A percentile compares a stretch with the other conserved stretches of the same genome.
Evolutionary conservation across 2,888 invertebrate genomes (phyloP).

Genomic region (Meiosimyza decipiens): DNA sequence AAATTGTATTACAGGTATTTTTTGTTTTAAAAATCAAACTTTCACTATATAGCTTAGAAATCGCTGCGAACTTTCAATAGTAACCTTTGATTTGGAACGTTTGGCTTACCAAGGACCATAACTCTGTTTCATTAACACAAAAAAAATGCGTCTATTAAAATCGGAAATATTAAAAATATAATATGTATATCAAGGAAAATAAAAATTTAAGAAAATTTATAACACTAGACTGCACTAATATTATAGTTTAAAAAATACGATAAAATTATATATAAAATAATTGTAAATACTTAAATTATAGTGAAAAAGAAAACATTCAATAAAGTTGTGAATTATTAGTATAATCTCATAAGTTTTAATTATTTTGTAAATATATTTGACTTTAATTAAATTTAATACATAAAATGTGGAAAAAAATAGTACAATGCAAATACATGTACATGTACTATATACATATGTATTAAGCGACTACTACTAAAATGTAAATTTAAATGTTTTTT

Average conservation of each 20-base stretch:
- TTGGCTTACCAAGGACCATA: too few species aligned
- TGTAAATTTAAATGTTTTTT: conserved; percentile 21
- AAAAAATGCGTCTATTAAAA: too few species aligned
- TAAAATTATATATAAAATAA: background rate
- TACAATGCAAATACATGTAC: too few species aligned
- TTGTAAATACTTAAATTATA: conserved; percentile 15
- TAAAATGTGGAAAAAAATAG: background rate
- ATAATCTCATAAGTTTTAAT: conserved; percentile 3
- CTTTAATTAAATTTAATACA: conserved; percentile 11
- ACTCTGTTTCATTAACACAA: too few species aligned
- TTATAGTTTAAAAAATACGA: background rate
- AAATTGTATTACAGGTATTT: too few species aligned
- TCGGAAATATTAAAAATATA: background rate
- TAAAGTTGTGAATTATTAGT: conserved; percentile 24
- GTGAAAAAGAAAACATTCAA: conserved; percentile 12
- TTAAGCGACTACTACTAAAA: background rate
- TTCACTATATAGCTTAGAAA: too few species aligned
- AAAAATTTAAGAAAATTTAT: background rate
- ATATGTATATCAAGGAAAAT: background rate
- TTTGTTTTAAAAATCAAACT: too few species aligned
- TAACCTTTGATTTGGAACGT: too few species aligned
- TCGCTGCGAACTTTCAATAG: too few species aligned
- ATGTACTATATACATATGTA: too few species aligned
- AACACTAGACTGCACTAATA: conserved; percentile 26
- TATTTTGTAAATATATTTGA: too few species aligned